phyloP scores from a whole-genome alignment of 2,797 vertebrate species.

The Ctenopoma kingsleyae region DNA sequence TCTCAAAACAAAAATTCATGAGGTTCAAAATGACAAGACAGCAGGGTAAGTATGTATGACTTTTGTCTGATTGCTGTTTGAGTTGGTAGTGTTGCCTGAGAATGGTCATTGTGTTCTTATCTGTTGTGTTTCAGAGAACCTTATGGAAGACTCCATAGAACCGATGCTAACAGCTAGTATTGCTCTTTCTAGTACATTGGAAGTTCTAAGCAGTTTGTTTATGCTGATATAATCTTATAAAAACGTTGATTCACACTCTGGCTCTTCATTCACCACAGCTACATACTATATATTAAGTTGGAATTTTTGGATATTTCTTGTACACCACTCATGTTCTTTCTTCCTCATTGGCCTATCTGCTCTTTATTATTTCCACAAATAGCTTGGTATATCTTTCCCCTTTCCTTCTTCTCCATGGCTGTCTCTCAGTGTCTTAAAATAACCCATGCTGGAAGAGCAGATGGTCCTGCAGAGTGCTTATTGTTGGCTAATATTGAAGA shows the following conservation, averaged over 20 bases:
- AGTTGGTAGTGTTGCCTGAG: no score
- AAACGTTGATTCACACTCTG: neutral
- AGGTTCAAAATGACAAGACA: no score
- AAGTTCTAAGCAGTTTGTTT: no score
- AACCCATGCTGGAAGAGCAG: constrained; percentile 67
- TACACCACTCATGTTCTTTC: constrained; percentile 8
- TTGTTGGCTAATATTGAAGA: constrained; percentile 78
- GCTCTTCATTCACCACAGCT: neutral
- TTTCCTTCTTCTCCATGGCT: constrained; percentile 35
- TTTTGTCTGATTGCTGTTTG: no score
- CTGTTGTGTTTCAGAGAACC: no score
- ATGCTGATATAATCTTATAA: no score
- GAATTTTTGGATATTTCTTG: constrained; percentile 12
- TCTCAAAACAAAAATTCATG: no score
- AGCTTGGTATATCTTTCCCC: constrained; percentile 52
- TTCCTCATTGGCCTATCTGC: constrained; percentile 16
- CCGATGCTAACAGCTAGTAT: no score
- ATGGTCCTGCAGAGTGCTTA: constrained; percentile 71
- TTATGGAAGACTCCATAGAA: no score
- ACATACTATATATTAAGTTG: neutral
- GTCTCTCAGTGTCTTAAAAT: constrained; percentile 66
- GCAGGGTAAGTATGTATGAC: no score
- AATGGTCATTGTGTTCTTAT: no score
- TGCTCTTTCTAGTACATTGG: no score
- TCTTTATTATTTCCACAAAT: constrained; percentile 51